Base-by-base conservation (phyloP, 2,797 vertebrate genomes). In the Staurois parvus region DNA sequence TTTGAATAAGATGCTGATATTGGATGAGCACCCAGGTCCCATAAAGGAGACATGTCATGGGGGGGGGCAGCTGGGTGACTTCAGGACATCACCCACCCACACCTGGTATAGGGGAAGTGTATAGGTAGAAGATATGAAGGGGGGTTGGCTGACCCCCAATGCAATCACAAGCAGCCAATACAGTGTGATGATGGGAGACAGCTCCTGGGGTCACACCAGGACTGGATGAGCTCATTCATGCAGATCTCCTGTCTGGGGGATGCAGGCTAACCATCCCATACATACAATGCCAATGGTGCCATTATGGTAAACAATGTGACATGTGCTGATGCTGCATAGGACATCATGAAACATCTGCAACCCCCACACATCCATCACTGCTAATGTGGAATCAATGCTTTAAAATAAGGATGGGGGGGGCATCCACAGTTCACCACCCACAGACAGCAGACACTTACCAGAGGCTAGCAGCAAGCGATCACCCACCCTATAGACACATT, bases 211-310 rank as follows among this genome's bases (percentile, higher is more conserved):
- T 86, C 84, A 86, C 34, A 76, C 73, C 74, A 86, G 79, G 79
- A 86, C 84, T 76, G 72, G 10, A 82, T 77, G 73, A 86, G 72
- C 76, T 85, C 84, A 85, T 59, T 29, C 69, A 72, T 72, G 67
- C 76, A 78, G 80, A 81, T 72, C 30, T 56, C 40, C 72, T 73
- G 29, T 32, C 70, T 76, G 37, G 42, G 80, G 72, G 79, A 48
- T 56, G 45, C 30, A 77, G 76, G n/a, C 11, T 52, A 24, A 19
- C 59, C 24, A 26, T 6, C 34, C 17, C 56, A 82, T 82, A 24
- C 66, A 48, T 79, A 19, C 11, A 0, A 24, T 67, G 19, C 42
- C 28, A 42, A 26, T 74, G 29, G 32, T 48, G 30, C 30, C 72
- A 81, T 30, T 37, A 59, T 24, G n/a, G 52, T 59, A 62, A 72